A percentile compares a stretch with the other conserved stretches of the same genome.
These are phyloP conservation scores for Pemphredon lugubris DNA, from an alignment of 2,888 invertebrate genomes.

Conservation along the genomic window DNA sequence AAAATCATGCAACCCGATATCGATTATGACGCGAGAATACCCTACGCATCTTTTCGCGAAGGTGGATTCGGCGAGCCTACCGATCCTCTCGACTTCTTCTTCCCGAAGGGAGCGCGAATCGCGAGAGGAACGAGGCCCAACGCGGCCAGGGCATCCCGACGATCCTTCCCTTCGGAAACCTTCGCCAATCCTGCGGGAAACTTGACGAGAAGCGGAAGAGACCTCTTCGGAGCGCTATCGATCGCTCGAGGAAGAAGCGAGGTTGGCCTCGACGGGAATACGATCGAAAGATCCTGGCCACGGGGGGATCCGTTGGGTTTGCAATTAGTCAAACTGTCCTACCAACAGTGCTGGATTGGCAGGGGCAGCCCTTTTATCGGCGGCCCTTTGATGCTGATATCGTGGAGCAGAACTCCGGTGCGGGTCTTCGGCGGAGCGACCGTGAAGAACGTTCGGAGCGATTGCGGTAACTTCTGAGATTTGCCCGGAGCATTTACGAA, in stretches of 20 bases:
- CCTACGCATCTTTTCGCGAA: background rate
- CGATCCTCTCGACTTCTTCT: too few species aligned
- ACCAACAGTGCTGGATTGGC: constrained; percentile 80
- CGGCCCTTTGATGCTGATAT: constrained; percentile 82
- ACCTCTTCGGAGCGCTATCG: background rate
- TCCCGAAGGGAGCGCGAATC: too few species aligned
- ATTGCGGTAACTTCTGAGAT: constrained; percentile 83
- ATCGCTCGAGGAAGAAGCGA: too few species aligned
- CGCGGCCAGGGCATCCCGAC: too few species aligned
- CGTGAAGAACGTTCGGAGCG: constrained; percentile 83
- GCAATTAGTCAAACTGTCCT: constrained; percentile 81
- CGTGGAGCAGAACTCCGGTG: constrained; percentile 87
- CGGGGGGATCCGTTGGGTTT: constrained; percentile 77
- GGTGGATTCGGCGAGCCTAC: too few species aligned
- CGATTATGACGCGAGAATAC: background rate
- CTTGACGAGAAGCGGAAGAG: background rate
- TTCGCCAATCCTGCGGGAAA: constrained; percentile 1
- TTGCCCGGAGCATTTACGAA: background rate
- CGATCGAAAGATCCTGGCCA: too few species aligned
- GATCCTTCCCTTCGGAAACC: background rate
- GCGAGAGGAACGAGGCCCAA: too few species aligned
- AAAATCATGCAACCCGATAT: constrained; percentile 15
- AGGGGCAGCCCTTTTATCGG: constrained; percentile 82
- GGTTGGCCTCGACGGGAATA: background rate
- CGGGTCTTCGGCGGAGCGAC: constrained; percentile 86